These are phyloP conservation scores for Pseudanteris insignis DNA, from an alignment of 2,888 invertebrate species.

Conservation along the genomic window DNA sequence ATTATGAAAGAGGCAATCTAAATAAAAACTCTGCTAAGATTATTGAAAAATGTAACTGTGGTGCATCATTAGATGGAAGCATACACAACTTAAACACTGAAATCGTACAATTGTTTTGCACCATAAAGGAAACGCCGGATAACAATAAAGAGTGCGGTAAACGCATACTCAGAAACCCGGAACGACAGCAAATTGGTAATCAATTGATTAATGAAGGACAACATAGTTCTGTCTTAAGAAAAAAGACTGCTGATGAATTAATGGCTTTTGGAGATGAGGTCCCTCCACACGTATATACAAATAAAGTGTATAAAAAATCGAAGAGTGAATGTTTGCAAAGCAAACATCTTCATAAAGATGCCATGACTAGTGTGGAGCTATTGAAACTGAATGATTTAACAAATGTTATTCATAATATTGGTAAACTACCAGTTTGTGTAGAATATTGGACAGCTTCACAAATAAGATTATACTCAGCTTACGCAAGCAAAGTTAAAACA, in stretches of 20 bases:
- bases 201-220: conserved; percentile 4
- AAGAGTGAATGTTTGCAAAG: conserved; percentile 2
- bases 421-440: conserved; percentile 1
- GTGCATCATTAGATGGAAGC: conserved; percentile 4
- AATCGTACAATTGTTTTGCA: no score
- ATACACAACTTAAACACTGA: no score
- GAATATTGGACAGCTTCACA: conserved; percentile 12
- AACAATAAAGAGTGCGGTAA: neutral
- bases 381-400: conserved; percentile 2
- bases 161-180: conserved; percentile 7
- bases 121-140: neutral
- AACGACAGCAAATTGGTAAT: conserved; percentile 5
- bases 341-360: conserved; percentile 6
- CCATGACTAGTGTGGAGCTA: conserved; percentile 2
- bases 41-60: conserved; percentile 1
- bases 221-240: conserved; percentile 4
- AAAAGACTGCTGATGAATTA: conserved; percentile 7
- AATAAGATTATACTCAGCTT: conserved; percentile 20
- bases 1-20: neutral
- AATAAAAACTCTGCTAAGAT: conserved; percentile 3
- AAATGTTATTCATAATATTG: conserved; percentile 15
- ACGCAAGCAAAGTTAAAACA: neutral
- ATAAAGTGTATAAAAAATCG: conserved; percentile 4
- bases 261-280: conserved; percentile 15
- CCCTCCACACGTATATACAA: conserved; percentile 9